phyloP scores from a whole-genome alignment of 2,797 vertebrate species.

The Acanthopagrus latus region DNA sequence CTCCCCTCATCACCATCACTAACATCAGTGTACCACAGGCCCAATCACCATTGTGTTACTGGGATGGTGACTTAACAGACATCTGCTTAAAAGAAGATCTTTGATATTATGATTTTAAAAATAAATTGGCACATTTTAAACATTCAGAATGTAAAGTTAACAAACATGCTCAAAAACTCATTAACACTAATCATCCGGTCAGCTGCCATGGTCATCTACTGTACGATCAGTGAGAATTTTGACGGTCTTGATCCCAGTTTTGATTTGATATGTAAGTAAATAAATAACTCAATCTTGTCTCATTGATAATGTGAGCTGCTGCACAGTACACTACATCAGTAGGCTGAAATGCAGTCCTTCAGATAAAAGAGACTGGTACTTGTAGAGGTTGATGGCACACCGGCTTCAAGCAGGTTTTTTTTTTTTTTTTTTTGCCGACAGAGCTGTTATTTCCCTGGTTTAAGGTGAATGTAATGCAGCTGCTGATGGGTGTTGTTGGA shows the following conservation, averaged over 20 bases:
- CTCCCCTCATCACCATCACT: too few species aligned
- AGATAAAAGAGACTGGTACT: constrained; percentile 39
- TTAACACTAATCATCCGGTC: not conserved
- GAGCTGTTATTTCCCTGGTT: constrained; percentile 70
- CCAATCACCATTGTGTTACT: too few species aligned
- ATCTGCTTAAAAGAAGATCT: too few species aligned
- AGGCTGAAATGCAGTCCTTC: constrained; percentile 26
- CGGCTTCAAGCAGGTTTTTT: constrained; percentile 34
- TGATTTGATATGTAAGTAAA: constrained; percentile 18
- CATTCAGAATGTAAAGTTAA: not conserved
- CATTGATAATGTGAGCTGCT: constrained; percentile 1
- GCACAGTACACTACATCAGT: not conserved
- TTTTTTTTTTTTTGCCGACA: constrained; percentile 37
- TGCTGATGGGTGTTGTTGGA: constrained; percentile 72
- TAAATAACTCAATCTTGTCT: not conserved
- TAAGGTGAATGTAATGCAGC: constrained; percentile 73
- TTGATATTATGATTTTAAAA: too few species aligned
- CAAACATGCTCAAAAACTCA: not conserved
- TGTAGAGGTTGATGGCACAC: constrained; percentile 38
- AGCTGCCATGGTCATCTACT: not conserved
- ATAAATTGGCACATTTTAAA: too few species aligned
- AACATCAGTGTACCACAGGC: too few species aligned
- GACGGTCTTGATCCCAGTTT: not conserved
- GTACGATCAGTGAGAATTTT: not conserved
- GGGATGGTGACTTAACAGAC: too few species aligned